phyloP scores from a whole-genome alignment of 2,113 vertebrate genomes.

The Nansenia antarctica region DNA sequence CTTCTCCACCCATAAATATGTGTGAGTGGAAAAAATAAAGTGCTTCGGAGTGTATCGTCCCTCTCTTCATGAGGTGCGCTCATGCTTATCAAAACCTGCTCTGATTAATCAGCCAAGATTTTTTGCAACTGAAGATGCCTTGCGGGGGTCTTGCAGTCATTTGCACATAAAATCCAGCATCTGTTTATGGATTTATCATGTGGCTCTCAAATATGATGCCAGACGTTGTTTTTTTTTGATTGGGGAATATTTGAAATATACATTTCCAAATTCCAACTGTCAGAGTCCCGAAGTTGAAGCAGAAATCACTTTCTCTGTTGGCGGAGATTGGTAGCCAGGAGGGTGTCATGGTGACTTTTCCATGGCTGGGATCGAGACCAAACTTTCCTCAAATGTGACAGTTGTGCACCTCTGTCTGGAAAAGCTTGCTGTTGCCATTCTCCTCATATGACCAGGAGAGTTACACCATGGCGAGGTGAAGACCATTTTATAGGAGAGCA shows the following conservation, averaged over 20 bases:
- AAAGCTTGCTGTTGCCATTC: slow-evolving; percentile 62
- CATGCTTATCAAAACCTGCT: slow-evolving; percentile 56
- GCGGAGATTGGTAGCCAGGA: slow-evolving; percentile 37
- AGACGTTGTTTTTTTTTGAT: slow-evolving; percentile 16
- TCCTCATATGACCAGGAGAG: slow-evolving; percentile 51
- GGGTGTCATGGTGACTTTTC: slow-evolving; percentile 54
- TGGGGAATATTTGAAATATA: slow-evolving; percentile 18
- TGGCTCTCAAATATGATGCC: slow-evolving; percentile 43
- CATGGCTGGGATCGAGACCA: slow-evolving; percentile 55
- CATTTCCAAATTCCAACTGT: slow-evolving; percentile 26
- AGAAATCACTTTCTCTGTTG: not conserved
- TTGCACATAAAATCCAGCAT: slow-evolving; percentile 60
- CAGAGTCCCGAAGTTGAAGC: slow-evolving; percentile 32
- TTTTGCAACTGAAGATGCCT: slow-evolving; percentile 53
- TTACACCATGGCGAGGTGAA: slow-evolving; percentile 40
- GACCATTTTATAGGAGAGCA: slow-evolving; percentile 28
- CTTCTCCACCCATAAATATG: slow-evolving; percentile 34
- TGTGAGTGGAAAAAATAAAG: slow-evolving; percentile 18
- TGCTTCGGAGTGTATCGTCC: slow-evolving; percentile 25
- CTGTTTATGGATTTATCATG: slow-evolving; percentile 59
- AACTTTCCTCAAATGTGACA: slow-evolving; percentile 61
- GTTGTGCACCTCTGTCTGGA: slow-evolving; percentile 56
- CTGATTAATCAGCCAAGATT: slow-evolving; percentile 56
- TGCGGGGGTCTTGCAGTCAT: slow-evolving; percentile 56
- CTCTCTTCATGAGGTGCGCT: slow-evolving; percentile 3